Conservation (phyloP, 2,113 vertebrate genomes). For the Fregata magnificens region DNA sequence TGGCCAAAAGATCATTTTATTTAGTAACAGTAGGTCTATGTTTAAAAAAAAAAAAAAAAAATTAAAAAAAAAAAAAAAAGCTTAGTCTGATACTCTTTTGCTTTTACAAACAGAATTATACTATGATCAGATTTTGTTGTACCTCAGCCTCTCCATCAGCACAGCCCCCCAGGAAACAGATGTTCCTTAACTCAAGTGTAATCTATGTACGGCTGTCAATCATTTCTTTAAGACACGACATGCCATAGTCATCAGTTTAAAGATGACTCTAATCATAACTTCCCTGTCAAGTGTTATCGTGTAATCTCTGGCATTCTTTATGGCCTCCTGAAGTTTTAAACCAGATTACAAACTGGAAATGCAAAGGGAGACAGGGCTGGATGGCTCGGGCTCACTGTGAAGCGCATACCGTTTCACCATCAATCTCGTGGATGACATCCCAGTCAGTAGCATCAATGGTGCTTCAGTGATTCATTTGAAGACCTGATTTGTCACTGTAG, state of each 20-base stretch:
- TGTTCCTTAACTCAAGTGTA: background rate
- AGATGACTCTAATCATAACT: background rate
- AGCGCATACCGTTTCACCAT: rapidly evolving
- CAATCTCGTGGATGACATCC: background rate
- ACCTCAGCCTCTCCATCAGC: background rate
- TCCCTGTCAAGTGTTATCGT: slow-evolving; percentile 8
- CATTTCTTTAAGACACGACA: background rate
- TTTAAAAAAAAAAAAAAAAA: background rate
- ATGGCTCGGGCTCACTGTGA: background rate
- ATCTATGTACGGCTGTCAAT: background rate
- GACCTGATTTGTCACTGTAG: background rate
- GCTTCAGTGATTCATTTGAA: background rate
- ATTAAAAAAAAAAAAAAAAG: background rate
- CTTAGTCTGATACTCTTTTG: background rate
- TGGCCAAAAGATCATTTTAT: background rate
- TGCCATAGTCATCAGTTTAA: background rate
- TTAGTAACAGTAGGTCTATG: background rate
- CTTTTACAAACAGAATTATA: background rate
- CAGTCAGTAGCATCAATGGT: background rate
- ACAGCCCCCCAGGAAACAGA: background rate
- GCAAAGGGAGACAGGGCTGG: background rate
- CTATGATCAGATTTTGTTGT: background rate
- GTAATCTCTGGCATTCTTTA: background rate
- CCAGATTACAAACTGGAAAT: background rate
- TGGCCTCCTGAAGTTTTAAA: slow-evolving; percentile 8